Base-by-base conservation (phyloP, 2,113 vertebrate genomes). In the Miniopterus natalensis region DNA sequence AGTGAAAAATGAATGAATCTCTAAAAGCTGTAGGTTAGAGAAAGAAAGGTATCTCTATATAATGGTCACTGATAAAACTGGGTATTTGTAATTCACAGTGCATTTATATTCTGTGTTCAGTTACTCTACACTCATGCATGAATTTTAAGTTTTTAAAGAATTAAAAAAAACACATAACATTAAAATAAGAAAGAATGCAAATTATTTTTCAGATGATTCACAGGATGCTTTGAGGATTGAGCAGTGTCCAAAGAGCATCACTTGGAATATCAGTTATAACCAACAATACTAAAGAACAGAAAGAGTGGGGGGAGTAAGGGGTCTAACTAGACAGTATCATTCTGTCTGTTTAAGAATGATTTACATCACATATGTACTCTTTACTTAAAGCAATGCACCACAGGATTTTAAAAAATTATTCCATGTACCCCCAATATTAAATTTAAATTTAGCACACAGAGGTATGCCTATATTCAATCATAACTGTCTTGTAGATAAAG, bases 171-270 rank as follows among this genome's bases (percentile, higher is more conserved):
- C 36, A 29, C 8, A 63, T 21, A 86, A 87, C 45, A 73, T 49
- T 96, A 27, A 92, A 85, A 73, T 88, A 13, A 45, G 81, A 51
- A 79, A 51, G 36, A 92, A 53, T 20, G 5, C 40, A 73, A 66
- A 42, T 45, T 75, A 84, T 47, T 90, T 95, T 80, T 85, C 51
- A 75, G 42, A 87, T 68, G 42, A 92, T 27, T 85, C 51, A 77
- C 0, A 83, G 45, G 73, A 55, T 40, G 77, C 70, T 78, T 3
- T 84, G 53, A 84, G 47, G 36, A 88, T 73, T 88, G 42, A 42
- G 8, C 31, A 92, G n/a, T 14, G 49, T 18, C 49, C 47, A 74
- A 79, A 73, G 23, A 47, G 23, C 14, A 55, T 47, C 23, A 23
- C 6, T 36, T 75, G 15, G 6, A 83, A 45, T 8, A 55, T 21